A percentile compares a stretch with the other conserved stretches of the same genome.
These are phyloP conservation scores for Cryptus armator DNA, from an alignment of 2,888 invertebrate genomes.

Conservation along the genomic window DNA sequence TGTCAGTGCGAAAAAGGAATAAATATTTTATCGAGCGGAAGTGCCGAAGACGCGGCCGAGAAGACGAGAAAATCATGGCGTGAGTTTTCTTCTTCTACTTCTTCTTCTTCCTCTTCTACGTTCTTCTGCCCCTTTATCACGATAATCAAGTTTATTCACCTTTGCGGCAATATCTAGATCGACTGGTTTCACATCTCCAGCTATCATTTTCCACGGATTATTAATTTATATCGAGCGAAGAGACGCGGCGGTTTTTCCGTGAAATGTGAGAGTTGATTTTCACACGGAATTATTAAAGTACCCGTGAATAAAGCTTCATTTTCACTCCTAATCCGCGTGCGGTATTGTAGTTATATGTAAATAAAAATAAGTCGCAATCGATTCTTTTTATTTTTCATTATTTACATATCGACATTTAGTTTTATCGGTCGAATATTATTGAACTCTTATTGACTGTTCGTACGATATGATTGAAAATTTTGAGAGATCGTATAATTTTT, in stretches of 20 bases:
- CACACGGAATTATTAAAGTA: background rate
- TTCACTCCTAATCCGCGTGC: background rate
- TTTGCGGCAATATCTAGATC: slow-evolving; percentile 36
- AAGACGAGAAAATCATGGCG: slow-evolving; percentile 47
- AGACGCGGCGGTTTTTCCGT: background rate
- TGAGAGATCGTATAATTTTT: no score
- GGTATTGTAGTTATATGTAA: background rate
- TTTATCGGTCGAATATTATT: no score
- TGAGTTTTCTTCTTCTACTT: slow-evolving; percentile 29
- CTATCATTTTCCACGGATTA: slow-evolving; percentile 32
- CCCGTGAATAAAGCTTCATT: background rate
- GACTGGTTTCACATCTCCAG: background rate
- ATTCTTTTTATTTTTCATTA: no score
- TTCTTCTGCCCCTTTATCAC: background rate
- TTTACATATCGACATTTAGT: no score
- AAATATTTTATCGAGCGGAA: slow-evolving; percentile 11
- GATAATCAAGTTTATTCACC: slow-evolving; percentile 46
- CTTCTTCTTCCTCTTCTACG: background rate
- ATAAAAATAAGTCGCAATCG: no score
- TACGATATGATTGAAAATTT: no score
- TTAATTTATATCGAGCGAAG: background rate
- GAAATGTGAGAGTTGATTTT: slow-evolving; percentile 2
- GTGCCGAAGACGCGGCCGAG: slow-evolving; percentile 11
- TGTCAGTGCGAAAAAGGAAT: slow-evolving; percentile 37
- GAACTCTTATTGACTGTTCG: no score